These are phyloP conservation scores for Ladona fulva DNA, from an alignment of 1,140 invertebrate genomes.

Conservation along the genomic window DNA sequence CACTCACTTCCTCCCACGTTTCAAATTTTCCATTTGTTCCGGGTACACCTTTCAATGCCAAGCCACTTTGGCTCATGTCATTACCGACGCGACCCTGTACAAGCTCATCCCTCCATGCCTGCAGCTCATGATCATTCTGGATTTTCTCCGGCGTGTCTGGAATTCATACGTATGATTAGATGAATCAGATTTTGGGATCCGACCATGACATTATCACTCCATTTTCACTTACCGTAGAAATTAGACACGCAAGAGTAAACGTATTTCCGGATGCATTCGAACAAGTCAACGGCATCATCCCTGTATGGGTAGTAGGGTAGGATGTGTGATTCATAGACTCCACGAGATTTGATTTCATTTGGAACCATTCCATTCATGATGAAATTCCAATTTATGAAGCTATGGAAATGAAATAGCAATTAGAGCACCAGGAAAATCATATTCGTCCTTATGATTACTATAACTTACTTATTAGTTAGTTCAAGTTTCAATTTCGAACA, in stretches of 20 bases:
- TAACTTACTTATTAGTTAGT: too few species aligned
- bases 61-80: not conserved
- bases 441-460: too few species aligned
- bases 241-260: conserved; percentile 35
- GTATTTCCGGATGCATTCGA: conserved; percentile 37
- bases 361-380: conserved; percentile 30
- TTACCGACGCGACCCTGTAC: not conserved
- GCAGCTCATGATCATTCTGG: conserved; percentile 10
- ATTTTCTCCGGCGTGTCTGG: not conserved
- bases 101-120: not conserved
- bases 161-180: too few species aligned
- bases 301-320: conserved; percentile 42
- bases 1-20: not conserved
- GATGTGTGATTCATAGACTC: conserved; percentile 31
- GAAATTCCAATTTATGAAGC: conserved; percentile 30
- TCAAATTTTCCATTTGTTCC: not conserved
- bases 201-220: not conserved
- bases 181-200: too few species aligned
- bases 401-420: conserved; percentile 18
- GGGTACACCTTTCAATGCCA: not conserved
- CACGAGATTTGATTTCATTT: conserved; percentile 30
- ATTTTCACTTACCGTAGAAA: conserved; percentile 33
- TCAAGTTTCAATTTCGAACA: too few species aligned
- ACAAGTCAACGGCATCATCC: conserved; percentile 39
- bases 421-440: too few species aligned